phyloP scores from a whole-genome alignment of 2,797 vertebrate species.

The Gymnoscopelus braueri region DNA sequence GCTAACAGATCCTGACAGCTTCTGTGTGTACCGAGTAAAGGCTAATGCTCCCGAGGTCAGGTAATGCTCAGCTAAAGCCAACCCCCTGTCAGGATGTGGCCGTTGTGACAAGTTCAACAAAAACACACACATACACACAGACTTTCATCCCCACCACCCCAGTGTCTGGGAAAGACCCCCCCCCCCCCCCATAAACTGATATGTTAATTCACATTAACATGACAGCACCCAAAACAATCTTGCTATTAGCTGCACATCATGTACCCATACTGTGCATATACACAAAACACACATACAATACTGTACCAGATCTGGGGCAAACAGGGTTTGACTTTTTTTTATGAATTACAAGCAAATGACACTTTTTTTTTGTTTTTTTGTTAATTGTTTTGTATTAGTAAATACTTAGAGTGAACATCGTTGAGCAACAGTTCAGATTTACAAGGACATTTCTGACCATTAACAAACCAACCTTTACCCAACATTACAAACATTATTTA shows the following conservation, averaged over 20 bases:
- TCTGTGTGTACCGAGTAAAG: slow-evolving; percentile 64
- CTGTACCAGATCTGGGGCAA: too few species aligned
- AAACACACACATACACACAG: slow-evolving; percentile 57
- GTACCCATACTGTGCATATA: too few species aligned
- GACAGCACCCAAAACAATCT: slow-evolving; percentile 69
- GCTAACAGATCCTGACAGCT: slow-evolving; percentile 70
- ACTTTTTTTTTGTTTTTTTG: too few species aligned
- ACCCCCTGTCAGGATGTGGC: slow-evolving; percentile 68
- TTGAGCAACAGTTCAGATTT: too few species aligned
- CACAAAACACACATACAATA: too few species aligned
- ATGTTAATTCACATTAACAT: slow-evolving; percentile 57
- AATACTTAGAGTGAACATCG: too few species aligned
- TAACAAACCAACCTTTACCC: too few species aligned
- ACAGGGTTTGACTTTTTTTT: too few species aligned
- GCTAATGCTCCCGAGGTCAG: slow-evolving; percentile 61
- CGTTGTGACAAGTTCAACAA: slow-evolving; percentile 71
- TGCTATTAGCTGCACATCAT: slow-evolving; percentile 42
- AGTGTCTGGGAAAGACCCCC: not conserved
- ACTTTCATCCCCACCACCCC: slow-evolving; percentile 54
- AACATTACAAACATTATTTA: too few species aligned
- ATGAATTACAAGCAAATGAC: too few species aligned
- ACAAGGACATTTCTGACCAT: too few species aligned
- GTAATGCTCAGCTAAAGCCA: slow-evolving; percentile 58
- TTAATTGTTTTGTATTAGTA: too few species aligned
- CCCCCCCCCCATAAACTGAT: slow-evolving; percentile 6